Percentiles rank a stretch among this genome's conserved stretches.
Evolutionary conservation across 2,113 vertebrate species (phyloP).

Genomic region (Chaenogobius annularis): DNA sequence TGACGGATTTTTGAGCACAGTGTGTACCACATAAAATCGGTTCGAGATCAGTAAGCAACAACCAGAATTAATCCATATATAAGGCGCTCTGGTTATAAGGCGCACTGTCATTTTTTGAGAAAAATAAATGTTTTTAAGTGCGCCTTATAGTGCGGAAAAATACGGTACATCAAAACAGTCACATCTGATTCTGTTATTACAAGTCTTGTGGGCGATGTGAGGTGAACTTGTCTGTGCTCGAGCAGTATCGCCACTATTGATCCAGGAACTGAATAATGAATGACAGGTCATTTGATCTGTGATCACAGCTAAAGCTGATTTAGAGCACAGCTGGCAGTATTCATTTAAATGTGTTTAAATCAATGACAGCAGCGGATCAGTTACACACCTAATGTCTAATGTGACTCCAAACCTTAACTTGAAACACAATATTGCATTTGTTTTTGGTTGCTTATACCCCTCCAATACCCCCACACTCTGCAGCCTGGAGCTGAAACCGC

Average conservation of each 20-base stretch:
- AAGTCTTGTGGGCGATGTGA: not conserved
- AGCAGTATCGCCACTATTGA: slow-evolving; percentile 34
- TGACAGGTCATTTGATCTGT: slow-evolving; percentile 34
- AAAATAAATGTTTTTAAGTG: too few relatives aligned
- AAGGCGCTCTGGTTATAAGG: too few relatives aligned
- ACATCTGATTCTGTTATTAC: not conserved
- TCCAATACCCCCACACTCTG: slow-evolving; percentile 19
- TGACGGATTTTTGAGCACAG: too few relatives aligned
- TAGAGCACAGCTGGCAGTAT: not conserved
- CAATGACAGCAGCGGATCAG: not conserved
- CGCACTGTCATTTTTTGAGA: too few relatives aligned
- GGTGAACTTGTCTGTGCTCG: not conserved
- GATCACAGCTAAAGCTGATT: not conserved
- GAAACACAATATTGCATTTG: not conserved
- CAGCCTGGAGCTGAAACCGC: slow-evolving; percentile 37
- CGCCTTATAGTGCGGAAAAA: too few relatives aligned
- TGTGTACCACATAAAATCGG: too few relatives aligned
- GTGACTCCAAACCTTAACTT: not conserved
- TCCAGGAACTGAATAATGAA: slow-evolving; percentile 56
- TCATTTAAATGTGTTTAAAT: not conserved
- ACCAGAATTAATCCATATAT: too few relatives aligned
- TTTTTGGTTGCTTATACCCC: slow-evolving; percentile 6
- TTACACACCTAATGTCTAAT: not conserved
- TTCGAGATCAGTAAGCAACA: too few relatives aligned
- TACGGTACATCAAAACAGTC: slow-evolving; percentile 6